Base-by-base conservation (phyloP, 2,113 vertebrate genomes). In the Pedetes capensis region DNA sequence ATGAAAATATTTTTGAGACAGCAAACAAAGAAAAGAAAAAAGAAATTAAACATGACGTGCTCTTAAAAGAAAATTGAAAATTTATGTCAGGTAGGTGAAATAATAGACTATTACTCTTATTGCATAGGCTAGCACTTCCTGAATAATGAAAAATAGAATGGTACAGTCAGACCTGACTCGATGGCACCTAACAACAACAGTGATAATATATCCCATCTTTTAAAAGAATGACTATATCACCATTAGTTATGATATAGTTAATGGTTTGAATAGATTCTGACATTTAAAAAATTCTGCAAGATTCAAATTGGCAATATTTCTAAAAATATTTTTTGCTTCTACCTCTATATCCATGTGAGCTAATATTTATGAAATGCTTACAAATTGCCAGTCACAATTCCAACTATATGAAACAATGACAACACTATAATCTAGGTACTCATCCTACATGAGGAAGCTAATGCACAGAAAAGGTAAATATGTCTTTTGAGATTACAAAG, bases 281-380 rank as follows among this genome's bases (percentile, higher is more conserved):
- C 13, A 72, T 80, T 61, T 47, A 72, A 55, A 64, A 25, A 72
- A 32, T 72, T 72, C 63, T 66, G 37, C 11, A 82, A 82, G 23
- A 61, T 61, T 75, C 14, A 55, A 69, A 63, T 87, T 81, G 37
- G 53, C 68, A 64, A 34, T 75, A 49, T 42, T 85, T n/a, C n/a
- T 79, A 84, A 23, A n/a, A 71, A 71, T 37, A 17, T 86, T 49
- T 81, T 92, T 83, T 44, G 51, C 10, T 51, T 79, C 55, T 79
- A 44, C 5, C 42, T 85, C 16, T 74, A 59, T 13, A 63, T 84
- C 39, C 55, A 92, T 29, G 8, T 34, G 37, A 78, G 18, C n/a
- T 91, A 61, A 42, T 39, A 57, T 91, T 93, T 94, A 57, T 5
- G 57, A 72, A 94, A 47, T 57, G 61, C 69, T 83, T 71, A 71